phyloP scores from a whole-genome alignment of 2,113 vertebrate species.

The Scomber colias region DNA sequence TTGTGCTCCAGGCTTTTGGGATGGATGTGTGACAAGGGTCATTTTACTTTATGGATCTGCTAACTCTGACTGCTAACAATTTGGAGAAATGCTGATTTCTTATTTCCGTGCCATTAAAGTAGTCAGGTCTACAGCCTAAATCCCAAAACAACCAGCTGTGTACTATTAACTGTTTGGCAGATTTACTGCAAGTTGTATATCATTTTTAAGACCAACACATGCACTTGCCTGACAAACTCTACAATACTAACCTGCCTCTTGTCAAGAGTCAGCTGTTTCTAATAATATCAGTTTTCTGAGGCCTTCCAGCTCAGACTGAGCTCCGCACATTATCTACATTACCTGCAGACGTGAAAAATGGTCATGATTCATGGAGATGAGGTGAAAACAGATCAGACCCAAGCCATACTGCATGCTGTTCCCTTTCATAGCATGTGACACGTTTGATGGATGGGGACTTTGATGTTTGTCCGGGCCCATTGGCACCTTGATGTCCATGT shows the following conservation, averaged over 20 bases:
- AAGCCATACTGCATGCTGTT: slow-evolving; percentile 65
- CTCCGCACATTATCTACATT: slow-evolving; percentile 3
- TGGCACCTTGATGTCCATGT: slow-evolving; percentile 76
- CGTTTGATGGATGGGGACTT: slow-evolving; percentile 74
- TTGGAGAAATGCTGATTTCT: too few species aligned
- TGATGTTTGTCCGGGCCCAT: slow-evolving; percentile 56
- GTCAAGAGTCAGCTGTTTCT: background rate
- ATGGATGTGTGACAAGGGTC: too few species aligned
- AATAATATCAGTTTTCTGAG: background rate
- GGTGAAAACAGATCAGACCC: slow-evolving; percentile 66
- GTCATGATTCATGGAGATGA: slow-evolving; percentile 42
- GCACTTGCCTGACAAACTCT: background rate
- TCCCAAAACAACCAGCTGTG: background rate
- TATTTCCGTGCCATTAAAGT: background rate
- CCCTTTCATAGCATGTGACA: slow-evolving; percentile 67
- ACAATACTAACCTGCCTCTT: background rate
- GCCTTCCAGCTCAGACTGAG: slow-evolving; percentile 14
- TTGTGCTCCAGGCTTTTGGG: too few species aligned
- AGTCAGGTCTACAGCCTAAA: background rate
- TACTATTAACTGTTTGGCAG: too few species aligned
- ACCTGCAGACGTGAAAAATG: slow-evolving; percentile 28
- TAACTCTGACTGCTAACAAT: too few species aligned
- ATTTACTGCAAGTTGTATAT: too few species aligned
- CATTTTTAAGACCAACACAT: background rate
- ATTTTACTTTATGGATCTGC: too few species aligned